Percentiles rank a stretch among this genome's conserved stretches.
phyloP scores from a whole-genome alignment of 1,140 invertebrate species.

The Alviniconcha marisindica region DNA sequence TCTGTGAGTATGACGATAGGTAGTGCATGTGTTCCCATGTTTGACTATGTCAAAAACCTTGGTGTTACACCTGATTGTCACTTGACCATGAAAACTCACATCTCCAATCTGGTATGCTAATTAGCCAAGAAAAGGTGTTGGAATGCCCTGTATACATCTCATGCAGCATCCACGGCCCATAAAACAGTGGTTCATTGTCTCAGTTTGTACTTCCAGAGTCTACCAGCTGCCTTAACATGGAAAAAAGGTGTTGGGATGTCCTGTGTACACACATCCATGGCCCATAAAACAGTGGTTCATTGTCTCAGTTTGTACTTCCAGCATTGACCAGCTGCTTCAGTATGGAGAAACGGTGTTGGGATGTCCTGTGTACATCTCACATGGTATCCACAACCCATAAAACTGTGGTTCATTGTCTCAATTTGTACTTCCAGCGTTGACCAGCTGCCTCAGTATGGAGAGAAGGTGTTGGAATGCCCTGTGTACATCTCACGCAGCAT shows the following conservation, averaged over 20 bases:
- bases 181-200: neutral
- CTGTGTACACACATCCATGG: neutral
- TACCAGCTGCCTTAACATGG: no score
- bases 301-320: neutral
- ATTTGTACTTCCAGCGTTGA: conserved; percentile 44
- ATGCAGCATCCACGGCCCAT: conserved; percentile 53
- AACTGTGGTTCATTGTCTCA: no score
- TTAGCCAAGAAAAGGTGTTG: conserved; percentile 48
- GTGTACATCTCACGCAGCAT: conserved; percentile 62
- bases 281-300: neutral
- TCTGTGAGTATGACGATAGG: no score
- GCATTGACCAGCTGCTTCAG: neutral
- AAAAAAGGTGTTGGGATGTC: neutral
- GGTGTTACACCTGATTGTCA: no score
- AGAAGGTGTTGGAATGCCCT: conserved; percentile 56
- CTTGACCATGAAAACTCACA: no score
- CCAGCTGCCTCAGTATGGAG: conserved; percentile 60
- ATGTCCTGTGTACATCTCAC: conserved; percentile 12
- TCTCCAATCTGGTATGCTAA: no score
- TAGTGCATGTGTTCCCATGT: neutral
- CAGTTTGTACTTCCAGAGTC: neutral
- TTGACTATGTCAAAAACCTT: neutral
- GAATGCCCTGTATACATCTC: conserved; percentile 62
- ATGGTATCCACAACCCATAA: conserved; percentile 26
- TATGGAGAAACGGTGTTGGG: neutral